These are phyloP conservation scores for Epinephelus malabaricus DNA, from an alignment of 2,797 vertebrate genomes.

Conservation along the genomic window DNA sequence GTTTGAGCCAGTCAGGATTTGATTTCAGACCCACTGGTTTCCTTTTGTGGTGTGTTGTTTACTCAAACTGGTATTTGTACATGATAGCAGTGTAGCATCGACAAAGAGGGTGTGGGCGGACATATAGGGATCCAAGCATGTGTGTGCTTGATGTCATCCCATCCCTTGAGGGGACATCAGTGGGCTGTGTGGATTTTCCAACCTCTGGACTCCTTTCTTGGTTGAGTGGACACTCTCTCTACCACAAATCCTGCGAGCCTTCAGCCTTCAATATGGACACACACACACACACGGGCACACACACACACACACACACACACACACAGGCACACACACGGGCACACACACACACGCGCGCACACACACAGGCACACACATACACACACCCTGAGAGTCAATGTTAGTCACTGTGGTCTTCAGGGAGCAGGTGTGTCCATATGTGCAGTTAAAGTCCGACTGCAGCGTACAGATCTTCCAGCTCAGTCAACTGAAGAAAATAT, in stretches of 20 bases:
- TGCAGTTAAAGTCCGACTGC: background rate
- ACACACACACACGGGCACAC: constrained; percentile 27
- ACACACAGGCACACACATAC: background rate
- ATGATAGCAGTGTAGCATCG: background rate
- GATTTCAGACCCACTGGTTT: constrained; percentile 23
- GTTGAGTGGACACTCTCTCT: constrained; percentile 60
- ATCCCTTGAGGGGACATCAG: constrained; percentile 69
- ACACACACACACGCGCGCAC: constrained; percentile 29
- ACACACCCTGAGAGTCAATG: background rate
- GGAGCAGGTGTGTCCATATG: constrained; percentile 27
- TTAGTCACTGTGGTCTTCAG: constrained; percentile 2
- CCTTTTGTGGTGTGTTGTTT: constrained; percentile 12
- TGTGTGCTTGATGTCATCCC: constrained; percentile 26
- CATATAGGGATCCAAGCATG: constrained; percentile 7
- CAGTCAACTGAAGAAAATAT: too few relatives aligned
- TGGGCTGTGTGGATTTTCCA: constrained; percentile 63
- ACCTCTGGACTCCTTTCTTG: constrained; percentile 72
- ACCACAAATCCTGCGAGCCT: constrained; percentile 28
- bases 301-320: constrained; percentile 5
- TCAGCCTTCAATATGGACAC: constrained; percentile 24
- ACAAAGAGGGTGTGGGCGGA: constrained; percentile 5
- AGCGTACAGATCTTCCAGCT: too few relatives aligned
- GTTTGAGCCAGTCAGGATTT: constrained; percentile 14
- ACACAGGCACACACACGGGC: background rate
- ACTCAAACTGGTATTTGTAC: background rate